These are phyloP conservation scores for Atrichornis clamosus DNA, from an alignment of 2,113 vertebrate genomes.

Conservation along the genomic window DNA sequence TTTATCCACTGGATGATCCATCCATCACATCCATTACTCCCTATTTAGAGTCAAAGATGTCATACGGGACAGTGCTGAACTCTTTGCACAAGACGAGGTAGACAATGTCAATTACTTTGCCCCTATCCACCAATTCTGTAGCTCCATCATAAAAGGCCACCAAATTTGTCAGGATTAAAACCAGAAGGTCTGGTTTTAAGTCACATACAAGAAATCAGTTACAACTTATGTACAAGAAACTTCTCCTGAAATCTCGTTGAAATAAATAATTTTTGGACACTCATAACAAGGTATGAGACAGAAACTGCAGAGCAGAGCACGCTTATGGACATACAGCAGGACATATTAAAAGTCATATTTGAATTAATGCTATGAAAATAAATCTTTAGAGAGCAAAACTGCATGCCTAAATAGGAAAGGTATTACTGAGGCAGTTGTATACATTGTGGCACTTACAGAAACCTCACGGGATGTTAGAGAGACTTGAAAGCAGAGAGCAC, in stretches of 20 bases:
- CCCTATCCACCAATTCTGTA: no score
- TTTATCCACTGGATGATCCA: accelerated
- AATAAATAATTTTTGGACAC: neutral
- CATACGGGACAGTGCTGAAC: accelerated
- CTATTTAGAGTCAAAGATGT: neutral
- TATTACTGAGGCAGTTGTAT: neutral
- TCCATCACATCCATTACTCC: neutral
- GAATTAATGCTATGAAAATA: neutral
- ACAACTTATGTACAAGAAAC: neutral
- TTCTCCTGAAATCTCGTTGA: neutral
- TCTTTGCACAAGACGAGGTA: accelerated
- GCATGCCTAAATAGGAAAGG: neutral
- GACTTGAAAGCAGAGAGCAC: neutral
- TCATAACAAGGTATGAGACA: neutral
- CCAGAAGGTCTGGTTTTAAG: neutral
- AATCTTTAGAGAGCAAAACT: neutral
- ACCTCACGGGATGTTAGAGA: neutral
- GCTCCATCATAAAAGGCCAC: neutral
- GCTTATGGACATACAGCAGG: neutral
- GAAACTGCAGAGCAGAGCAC: neutral
- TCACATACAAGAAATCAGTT: neutral
- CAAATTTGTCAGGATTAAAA: neutral
- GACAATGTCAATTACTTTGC: neutral
- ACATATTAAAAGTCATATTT: neutral
- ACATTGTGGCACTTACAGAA: neutral